Base-by-base conservation (phyloP, 2,113 vertebrate species). In the Neomonachus schauinslandi region DNA sequence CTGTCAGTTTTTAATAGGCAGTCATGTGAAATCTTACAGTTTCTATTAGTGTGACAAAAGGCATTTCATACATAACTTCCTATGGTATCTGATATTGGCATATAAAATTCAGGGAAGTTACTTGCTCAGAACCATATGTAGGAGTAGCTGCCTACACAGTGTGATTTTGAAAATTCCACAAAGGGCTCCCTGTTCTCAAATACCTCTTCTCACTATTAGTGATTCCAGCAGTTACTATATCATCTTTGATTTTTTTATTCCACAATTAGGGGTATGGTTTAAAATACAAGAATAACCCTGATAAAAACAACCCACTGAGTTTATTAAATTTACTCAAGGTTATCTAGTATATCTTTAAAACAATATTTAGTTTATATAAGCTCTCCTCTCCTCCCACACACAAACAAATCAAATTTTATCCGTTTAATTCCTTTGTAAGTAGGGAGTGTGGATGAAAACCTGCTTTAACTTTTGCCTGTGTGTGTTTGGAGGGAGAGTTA, bases 311-410 rank as follows among this genome's bases (percentile, higher is more conserved):
- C 74, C 46, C 63, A 49, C 24, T 88, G n/a, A 92, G 13, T 92
- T 90, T 94, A n/a, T 95, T 94, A 94, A 94, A 67, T 97, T 80
- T 55, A 74, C 49, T 88, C 7, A 88, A 24, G 4, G 55, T 90
- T 79, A 86, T 86, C 65, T 13, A 90, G 18, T 69, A 4, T 80
- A 36, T 88, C n/a, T 91, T 14, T 95, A 84, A 80, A 93, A n/a
- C 12, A 88, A 21, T 81, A 15, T 85, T 85, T 83, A 51, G 21
- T 93, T 93, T 91, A 89, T 88, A 46, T 49, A 89, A 74, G 3
- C 31, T 67, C 33, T 36, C 55, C 39, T 80, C 55, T 63, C 51
- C 46, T 95, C 61, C 76, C 28, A 90, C 33, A 82, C 26, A 84
- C 6, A 53, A 74, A 26, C 26, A 80, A 67, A 84, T 85, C 18